A percentile compares a stretch with the other conserved stretches of the same genome.
Evolutionary conservation across 2,797 vertebrate species (phyloP).

Genomic region (Cuniculus paca): DNA sequence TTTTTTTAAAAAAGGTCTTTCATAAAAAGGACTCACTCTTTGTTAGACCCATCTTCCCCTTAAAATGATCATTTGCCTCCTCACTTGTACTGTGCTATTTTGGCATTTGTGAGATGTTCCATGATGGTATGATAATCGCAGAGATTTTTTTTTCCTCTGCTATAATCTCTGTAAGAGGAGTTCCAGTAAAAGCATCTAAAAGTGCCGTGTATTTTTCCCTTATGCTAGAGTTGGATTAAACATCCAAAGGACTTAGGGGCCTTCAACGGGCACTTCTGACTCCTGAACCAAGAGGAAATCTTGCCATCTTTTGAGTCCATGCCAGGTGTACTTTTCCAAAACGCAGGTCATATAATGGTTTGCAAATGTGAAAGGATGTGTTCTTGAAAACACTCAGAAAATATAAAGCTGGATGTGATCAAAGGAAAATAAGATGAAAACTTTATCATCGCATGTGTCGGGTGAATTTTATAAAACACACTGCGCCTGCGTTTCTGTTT

Average conservation of each 20-base stretch:
- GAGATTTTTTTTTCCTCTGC: neutral
- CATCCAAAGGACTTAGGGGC: neutral
- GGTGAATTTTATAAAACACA: too few relatives aligned
- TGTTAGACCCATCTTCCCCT: neutral
- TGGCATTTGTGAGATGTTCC: rapidly evolving
- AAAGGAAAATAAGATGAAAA: neutral
- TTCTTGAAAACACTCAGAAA: neutral
- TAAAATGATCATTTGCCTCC: rapidly evolving
- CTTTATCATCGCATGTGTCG: rapidly evolving
- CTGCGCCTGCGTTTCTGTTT: neutral
- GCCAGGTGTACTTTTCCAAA: neutral
- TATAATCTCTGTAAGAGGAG: neutral
- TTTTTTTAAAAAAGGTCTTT: neutral
- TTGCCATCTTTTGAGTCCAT: neutral
- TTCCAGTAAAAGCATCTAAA: neutral
- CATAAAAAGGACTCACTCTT: rapidly evolving
- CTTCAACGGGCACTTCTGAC: neutral
- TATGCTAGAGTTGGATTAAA: neutral
- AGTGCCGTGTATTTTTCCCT: neutral
- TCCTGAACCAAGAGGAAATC: neutral
- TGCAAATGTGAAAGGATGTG: neutral
- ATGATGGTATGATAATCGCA: rapidly evolving
- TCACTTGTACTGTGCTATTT: neutral
- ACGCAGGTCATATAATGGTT: rapidly evolving
- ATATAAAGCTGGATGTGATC: neutral